These are phyloP conservation scores for Ellobium chinense DNA, from an alignment of 2,888 invertebrate species.

Conservation along the genomic window DNA sequence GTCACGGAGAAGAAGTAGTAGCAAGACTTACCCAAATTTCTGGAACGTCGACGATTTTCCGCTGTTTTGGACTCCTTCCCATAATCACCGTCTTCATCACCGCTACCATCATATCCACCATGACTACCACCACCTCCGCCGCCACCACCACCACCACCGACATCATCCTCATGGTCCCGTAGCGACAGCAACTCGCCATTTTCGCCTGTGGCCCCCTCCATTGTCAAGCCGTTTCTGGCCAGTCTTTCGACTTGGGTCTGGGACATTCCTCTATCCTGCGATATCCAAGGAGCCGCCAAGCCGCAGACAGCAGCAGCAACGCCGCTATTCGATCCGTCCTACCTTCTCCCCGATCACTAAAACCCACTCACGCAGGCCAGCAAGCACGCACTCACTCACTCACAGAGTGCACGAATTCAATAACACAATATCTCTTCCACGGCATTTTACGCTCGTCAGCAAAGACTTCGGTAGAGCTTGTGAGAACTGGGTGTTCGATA, in stretches of 20 bases:
- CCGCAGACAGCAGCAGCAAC: too few species aligned
- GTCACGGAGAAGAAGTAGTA: too few species aligned
- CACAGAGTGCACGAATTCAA: too few species aligned
- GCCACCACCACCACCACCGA: background rate
- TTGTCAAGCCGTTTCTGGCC: constrained; percentile 45
- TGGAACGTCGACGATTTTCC: background rate
- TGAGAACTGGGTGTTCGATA: too few species aligned
- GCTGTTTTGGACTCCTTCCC: background rate
- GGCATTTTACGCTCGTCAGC: too few species aligned
- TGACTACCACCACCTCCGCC: too few species aligned
- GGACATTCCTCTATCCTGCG: too few species aligned
- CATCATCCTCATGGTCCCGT: constrained; percentile 29
- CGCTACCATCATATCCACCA: too few species aligned
- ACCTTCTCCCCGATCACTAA: constrained; percentile 3
- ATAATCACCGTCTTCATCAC: constrained; percentile 6
- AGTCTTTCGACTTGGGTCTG: constrained; percentile 44
- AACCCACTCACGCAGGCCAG: constrained; percentile 22
- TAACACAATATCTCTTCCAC: too few species aligned
- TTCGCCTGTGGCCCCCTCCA: constrained; percentile 52
- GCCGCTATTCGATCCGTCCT: constrained; percentile 3
- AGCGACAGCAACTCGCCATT: constrained; percentile 60
- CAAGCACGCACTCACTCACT: too few species aligned
- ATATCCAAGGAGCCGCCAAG: background rate
- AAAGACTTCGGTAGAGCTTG: too few species aligned
- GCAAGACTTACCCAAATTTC: constrained; percentile 15